Evolutionary conservation across 2,888 invertebrate species (phyloP).

Genomic region (Amiota communis): DNA sequence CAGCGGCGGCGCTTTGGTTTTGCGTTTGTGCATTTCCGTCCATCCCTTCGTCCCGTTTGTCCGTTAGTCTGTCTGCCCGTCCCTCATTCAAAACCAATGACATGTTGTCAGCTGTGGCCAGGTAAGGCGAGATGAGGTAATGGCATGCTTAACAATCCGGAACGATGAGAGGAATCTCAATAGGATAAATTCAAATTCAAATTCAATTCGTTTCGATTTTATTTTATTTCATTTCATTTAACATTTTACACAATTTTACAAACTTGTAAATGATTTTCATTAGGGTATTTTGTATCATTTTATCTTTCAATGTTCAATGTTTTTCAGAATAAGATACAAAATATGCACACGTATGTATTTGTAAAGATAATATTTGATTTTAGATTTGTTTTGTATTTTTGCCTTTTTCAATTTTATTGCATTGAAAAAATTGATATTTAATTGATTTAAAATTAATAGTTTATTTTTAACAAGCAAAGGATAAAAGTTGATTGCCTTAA

Average conservation of each 20-base stretch:
- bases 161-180: slow-evolving; percentile 35
- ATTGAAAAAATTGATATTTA: slow-evolving; percentile 54
- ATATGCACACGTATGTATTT: no score
- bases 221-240: slow-evolving; percentile 44
- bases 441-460: slow-evolving; percentile 54
- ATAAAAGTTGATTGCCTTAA: not conserved
- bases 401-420: no score
- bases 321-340: slow-evolving; percentile 30
- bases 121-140: no score
- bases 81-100: not conserved
- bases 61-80: not conserved
- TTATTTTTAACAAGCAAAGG: not conserved
- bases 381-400: no score
- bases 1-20: not conserved
- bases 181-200: not conserved
- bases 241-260: slow-evolving; percentile 49
- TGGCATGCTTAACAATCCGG: slow-evolving; percentile 47
- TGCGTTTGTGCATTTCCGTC: not conserved
- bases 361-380: no score
- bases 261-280: slow-evolving; percentile 12
- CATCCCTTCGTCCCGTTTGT: slow-evolving; percentile 4
- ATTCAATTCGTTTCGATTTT: slow-evolving; percentile 53
- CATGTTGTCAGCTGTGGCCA: slow-evolving; percentile 10
- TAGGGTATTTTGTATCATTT: slow-evolving; percentile 4
- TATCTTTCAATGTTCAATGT: slow-evolving; percentile 44